phyloP scores from a whole-genome alignment of 2,113 vertebrate species.

The Solea solea region DNA sequence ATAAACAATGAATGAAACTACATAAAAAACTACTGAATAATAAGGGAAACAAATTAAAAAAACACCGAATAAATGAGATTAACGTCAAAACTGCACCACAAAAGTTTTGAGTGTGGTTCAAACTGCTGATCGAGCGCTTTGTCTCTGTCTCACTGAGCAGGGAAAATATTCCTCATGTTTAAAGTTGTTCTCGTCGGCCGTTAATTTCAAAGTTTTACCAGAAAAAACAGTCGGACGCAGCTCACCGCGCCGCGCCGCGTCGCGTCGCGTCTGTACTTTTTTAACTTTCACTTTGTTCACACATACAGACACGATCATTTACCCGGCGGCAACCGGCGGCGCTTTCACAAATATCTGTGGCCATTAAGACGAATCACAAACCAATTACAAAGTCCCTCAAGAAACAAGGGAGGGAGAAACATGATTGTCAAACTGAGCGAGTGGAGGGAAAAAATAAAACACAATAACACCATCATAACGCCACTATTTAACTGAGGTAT shows the following conservation, averaged over 20 bases:
- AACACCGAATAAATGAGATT: too few relatives aligned
- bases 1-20: too few relatives aligned
- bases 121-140: background rate
- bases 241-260: background rate
- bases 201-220: background rate
- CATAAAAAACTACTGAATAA: too few relatives aligned
- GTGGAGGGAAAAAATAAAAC: slow-evolving; percentile 26
- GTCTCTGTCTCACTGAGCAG: too few relatives aligned
- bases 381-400: slow-evolving; percentile 63
- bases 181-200: background rate
- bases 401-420: slow-evolving; percentile 46
- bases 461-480: slow-evolving; percentile 71
- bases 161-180: background rate
- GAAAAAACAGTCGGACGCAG: too few relatives aligned
- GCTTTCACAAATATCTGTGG: slow-evolving; percentile 38
- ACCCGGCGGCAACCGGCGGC: slow-evolving; percentile 3
- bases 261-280: background rate
- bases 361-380: slow-evolving; percentile 53
- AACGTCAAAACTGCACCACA: too few relatives aligned
- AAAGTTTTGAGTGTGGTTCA: too few relatives aligned
- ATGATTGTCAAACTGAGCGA: slow-evolving; percentile 63
- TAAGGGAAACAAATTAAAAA: too few relatives aligned
- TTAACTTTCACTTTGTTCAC: slow-evolving; percentile 21
- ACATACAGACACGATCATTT: slow-evolving; percentile 8
- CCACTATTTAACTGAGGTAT: slow-evolving; percentile 73